These are phyloP conservation scores for Odocoileus virginianus DNA, from an alignment of 2,113 vertebrate genomes.

Conservation along the genomic window DNA sequence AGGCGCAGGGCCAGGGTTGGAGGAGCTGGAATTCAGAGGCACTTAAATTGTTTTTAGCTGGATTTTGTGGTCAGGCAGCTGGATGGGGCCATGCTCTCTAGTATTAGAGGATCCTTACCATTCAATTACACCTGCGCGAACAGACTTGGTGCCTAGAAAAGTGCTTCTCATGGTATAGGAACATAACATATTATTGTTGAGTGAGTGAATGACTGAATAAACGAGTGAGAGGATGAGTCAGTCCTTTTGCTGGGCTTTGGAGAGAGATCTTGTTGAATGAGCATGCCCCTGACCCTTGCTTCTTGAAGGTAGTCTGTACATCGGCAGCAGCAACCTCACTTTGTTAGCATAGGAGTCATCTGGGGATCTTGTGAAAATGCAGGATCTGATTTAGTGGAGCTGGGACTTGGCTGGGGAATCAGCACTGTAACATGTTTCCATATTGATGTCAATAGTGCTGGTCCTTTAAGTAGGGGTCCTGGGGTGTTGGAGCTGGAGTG, in stretches of 20 bases:
- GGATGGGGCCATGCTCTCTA: not conserved
- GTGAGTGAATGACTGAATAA: not conserved
- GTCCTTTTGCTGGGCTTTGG: not conserved
- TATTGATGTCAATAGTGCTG: not conserved
- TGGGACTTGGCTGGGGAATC: not conserved
- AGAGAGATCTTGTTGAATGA: too few species aligned
- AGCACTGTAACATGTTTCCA: not conserved
- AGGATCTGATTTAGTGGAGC: not conserved
- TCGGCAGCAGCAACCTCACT: too few species aligned
- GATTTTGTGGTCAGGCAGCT: not conserved
- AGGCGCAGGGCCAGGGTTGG: slow-evolving; percentile 54
- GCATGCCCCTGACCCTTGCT: not conserved
- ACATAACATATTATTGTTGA: not conserved
- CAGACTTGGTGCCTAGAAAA: not conserved
- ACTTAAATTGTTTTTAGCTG: not conserved
- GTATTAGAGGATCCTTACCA: not conserved
- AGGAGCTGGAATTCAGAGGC: slow-evolving; percentile 57
- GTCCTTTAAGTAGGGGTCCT: not conserved
- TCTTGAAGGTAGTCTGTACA: not conserved
- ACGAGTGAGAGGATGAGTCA: not conserved
- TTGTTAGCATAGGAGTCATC: not conserved
- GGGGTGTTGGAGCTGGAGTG: not conserved
- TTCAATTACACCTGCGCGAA: not conserved
- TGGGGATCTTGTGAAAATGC: not conserved
- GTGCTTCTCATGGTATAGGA: not conserved